Evolutionary conservation across 2,113 vertebrate species (phyloP), one percentile per base, ranked within the genome.

Genomic region (Oncorhynchus tshawytscha): DNA sequence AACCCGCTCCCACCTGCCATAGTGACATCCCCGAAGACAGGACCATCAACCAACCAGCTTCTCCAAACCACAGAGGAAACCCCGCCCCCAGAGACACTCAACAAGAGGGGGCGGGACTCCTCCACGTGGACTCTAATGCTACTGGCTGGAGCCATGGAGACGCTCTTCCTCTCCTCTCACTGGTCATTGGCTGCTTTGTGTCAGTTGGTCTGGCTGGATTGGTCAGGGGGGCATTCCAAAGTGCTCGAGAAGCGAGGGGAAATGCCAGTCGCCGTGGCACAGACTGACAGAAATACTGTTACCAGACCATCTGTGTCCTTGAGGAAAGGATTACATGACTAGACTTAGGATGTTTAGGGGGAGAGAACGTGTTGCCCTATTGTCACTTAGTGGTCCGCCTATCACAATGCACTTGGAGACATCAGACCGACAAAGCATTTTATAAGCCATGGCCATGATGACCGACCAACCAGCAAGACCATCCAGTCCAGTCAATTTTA

Each of bases 61-160:
- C 81, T 87, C 87, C 64, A 27, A 74, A 78, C 77, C 82, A 80
- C 78, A 74, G 75, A 79, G 77, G 72, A 86, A 77, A 73, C 75
- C 75, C 70, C 34, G 51, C 81, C 84, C 84, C 66, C 78, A 68
- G 54, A 82, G 73, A 71, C 73, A 49, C 75, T 70, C 78, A 68
- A 71, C 71, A 31, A 65, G 60, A 73, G 68, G 79, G 59, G 78
- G 72, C 31, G 57, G 71, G 81, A 78, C 74, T 84, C 76, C 74
- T 67, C 71, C 49, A 29, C 71, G 72, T 25, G 73, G 70, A 78
- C 69, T 86, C 75, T 70, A 65, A 74, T 18, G 73, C 80, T 65
- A 57, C 73, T 81, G 78, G 78, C 81, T 60, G 31, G 76, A 78
- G 79, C 77, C 79, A 27, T 71, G 70, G 67, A 81, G 78, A 73